These are phyloP conservation scores for Zaprionus gabonicus DNA, from an alignment of 1,140 invertebrate species.

Conservation along the genomic window DNA sequence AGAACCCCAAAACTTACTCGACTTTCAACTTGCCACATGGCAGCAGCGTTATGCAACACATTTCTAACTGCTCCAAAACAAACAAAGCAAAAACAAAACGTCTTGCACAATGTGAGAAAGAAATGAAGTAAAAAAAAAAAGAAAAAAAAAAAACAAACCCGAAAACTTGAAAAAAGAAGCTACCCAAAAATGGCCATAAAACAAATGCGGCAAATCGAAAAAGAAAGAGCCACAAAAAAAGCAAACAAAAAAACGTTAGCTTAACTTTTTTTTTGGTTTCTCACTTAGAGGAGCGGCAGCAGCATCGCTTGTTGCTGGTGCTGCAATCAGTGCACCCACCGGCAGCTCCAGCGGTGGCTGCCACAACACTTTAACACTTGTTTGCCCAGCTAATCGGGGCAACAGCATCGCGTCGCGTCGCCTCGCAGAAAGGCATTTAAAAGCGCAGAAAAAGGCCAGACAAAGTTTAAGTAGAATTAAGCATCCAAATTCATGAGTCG, in stretches of 20 bases:
- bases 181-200: conserved; percentile 75
- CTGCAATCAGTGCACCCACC: conserved; percentile 68
- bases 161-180: conserved; percentile 62
- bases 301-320: background rate
- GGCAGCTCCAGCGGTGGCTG: conserved; percentile 38
- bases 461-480: conserved; percentile 75
- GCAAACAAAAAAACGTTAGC: conserved; percentile 17
- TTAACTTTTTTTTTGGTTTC: conserved; percentile 56
- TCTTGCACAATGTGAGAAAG: conserved; percentile 68
- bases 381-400: conserved; percentile 73
- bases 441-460: conserved; percentile 46
- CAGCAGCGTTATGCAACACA: conserved; percentile 28
- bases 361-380: conserved; percentile 76
- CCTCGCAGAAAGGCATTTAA: conserved; percentile 54
- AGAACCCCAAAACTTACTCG: background rate
- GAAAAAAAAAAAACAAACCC: conserved; percentile 22
- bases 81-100: conserved; percentile 21
- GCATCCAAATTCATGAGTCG: conserved; percentile 80
- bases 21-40: background rate
- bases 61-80: conserved; percentile 13
- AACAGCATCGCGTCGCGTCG: conserved; percentile 32
- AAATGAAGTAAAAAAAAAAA: conserved; percentile 35
- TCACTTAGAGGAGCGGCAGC: conserved; percentile 72
- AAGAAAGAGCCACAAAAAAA: conserved; percentile 22
- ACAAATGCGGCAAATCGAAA: conserved; percentile 48